Evolutionary conservation across 2,888 invertebrate genomes (phyloP).

Genomic region (Sialis fuliginosa): DNA sequence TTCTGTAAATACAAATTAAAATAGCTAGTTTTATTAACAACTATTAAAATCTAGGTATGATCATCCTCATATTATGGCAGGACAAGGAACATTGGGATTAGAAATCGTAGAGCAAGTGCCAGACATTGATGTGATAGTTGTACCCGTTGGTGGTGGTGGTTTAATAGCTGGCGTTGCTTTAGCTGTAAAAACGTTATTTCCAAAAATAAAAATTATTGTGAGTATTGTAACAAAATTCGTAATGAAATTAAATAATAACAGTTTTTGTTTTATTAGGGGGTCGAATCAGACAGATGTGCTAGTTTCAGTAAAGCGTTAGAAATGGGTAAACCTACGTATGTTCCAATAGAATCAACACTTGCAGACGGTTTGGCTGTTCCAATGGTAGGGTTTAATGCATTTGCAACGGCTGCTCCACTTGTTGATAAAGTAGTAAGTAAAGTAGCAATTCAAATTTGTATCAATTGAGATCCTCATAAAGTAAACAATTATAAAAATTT

Average conservation of each 20-base stretch:
- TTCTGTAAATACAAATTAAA: background rate
- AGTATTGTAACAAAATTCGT: slow-evolving; percentile 20
- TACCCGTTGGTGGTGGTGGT: slow-evolving; percentile 91
- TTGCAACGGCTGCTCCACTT: slow-evolving; percentile 36
- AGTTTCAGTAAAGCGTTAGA: slow-evolving; percentile 55
- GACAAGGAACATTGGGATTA: slow-evolving; percentile 85
- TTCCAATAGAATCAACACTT: slow-evolving; percentile 35
- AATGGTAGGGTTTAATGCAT: slow-evolving; percentile 47
- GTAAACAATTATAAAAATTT: too few relatives aligned
- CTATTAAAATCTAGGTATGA: slow-evolving; percentile 51
- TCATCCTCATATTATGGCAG: slow-evolving; percentile 88
- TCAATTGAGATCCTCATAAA: too few relatives aligned
- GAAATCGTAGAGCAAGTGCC: slow-evolving; percentile 85
- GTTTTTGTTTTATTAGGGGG: slow-evolving; percentile 40
- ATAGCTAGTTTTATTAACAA: background rate
- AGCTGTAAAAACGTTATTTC: slow-evolving; percentile 73
- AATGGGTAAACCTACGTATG: slow-evolving; percentile 33
- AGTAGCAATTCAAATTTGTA: slow-evolving; percentile 8
- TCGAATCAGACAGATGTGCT: slow-evolving; percentile 81
- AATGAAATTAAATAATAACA: background rate
- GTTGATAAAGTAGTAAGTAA: slow-evolving; percentile 46
- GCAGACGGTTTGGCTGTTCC: slow-evolving; percentile 58
- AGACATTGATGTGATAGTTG: slow-evolving; percentile 72
- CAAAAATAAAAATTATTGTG: slow-evolving; percentile 71
- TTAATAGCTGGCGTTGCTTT: slow-evolving; percentile 80